Evolutionary conservation across 2,797 vertebrate species (phyloP).

Genomic region (Otus scops): DNA sequence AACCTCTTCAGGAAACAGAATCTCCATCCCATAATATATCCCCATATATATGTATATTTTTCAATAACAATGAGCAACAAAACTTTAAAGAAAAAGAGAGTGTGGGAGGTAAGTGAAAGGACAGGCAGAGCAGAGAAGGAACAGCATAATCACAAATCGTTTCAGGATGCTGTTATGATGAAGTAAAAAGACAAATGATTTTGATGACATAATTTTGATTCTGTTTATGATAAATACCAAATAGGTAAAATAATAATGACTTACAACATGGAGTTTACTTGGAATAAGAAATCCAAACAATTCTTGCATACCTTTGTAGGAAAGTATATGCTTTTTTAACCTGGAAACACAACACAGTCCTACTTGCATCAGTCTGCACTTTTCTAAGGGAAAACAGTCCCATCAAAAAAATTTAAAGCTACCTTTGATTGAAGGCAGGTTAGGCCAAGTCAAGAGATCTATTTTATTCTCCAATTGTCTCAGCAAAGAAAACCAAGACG

Average conservation of each 20-base stretch:
- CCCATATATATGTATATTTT: not conserved
- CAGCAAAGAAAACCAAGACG: not conserved
- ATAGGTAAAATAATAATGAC: not conserved
- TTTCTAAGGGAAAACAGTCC: not conserved
- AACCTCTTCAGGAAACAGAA: not conserved
- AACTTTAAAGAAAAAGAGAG: not conserved
- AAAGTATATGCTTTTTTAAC: not conserved
- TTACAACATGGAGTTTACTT: not conserved
- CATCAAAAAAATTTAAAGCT: not conserved
- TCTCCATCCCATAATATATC: not conserved
- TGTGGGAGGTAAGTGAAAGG: not conserved
- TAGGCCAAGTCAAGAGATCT: not conserved
- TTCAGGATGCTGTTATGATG: not conserved
- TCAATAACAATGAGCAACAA: not conserved
- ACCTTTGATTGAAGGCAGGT: not conserved
- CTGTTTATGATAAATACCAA: not conserved
- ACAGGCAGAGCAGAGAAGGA: not conserved
- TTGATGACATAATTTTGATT: not conserved
- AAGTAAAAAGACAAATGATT: not conserved
- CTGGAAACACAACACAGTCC: not conserved
- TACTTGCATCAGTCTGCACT: not conserved
- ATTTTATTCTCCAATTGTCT: not conserved
- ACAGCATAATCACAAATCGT: not conserved
- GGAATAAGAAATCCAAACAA: not conserved
- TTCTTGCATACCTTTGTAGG: not conserved